These are phyloP conservation scores for Dendrocincla tyrannina DNA, from an alignment of 2,797 vertebrate genomes.

Conservation along the genomic window DNA sequence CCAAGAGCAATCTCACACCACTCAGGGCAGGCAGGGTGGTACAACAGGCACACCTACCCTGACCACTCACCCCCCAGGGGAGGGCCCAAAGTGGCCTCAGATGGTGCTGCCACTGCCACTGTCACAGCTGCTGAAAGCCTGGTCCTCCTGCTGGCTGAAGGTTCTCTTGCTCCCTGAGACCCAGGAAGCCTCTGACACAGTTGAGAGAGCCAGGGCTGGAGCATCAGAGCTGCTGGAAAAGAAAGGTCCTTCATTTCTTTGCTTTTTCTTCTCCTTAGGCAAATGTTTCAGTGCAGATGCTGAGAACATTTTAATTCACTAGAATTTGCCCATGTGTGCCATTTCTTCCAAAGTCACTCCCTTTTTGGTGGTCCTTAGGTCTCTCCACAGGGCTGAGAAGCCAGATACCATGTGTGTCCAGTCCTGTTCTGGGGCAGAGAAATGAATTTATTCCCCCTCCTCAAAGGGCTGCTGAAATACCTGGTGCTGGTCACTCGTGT, in stretches of 20 bases:
- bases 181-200: background rate
- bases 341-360: background rate
- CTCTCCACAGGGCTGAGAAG: background rate
- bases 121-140: background rate
- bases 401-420: background rate
- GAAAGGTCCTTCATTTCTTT: background rate
- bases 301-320: background rate
- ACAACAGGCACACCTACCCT: background rate
- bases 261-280: background rate
- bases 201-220: background rate
- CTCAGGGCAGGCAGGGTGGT: background rate
- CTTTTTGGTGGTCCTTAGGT: background rate
- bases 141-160: background rate
- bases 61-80: background rate
- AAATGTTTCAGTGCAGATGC: background rate
- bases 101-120: background rate
- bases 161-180: background rate
- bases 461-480: background rate
- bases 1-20: background rate
- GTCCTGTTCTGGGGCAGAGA: background rate
- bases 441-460: background rate
- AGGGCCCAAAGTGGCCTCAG: background rate
- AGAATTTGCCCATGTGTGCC: background rate
- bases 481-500: background rate
- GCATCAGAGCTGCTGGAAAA: background rate